Conservation (phyloP, 2,888 invertebrate genomes). For the Ectemnius continuus region DNA sequence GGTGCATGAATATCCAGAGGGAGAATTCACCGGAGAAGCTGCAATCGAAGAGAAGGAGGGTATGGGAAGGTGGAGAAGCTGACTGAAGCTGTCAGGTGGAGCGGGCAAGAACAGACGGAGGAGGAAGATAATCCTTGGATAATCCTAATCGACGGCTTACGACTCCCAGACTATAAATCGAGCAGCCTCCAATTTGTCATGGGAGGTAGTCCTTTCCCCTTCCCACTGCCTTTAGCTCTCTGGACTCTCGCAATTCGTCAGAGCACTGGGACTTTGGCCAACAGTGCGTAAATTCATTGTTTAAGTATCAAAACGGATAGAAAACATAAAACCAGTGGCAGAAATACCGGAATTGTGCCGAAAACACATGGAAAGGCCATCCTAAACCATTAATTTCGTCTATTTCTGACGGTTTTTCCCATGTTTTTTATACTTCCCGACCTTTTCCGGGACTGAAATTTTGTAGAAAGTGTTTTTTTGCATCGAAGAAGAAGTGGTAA, state of each 20-base stretch:
- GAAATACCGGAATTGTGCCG: no score
- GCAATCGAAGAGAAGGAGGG: constrained; percentile 3
- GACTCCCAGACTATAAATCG: constrained; percentile 57
- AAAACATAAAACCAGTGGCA: not conserved
- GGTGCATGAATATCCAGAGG: constrained; percentile 36
- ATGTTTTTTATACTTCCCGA: no score
- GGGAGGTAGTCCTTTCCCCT: not conserved
- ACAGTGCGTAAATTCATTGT: no score
- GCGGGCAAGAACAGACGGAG: constrained; percentile 50
- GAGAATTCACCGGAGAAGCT: constrained; percentile 47
- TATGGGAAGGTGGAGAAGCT: constrained; percentile 29
- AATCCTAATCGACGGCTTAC: constrained; percentile 70
- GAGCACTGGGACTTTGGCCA: no score
- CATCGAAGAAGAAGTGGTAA: no score
- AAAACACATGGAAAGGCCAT: no score
- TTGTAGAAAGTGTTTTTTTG: no score
- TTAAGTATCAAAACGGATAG: no score
- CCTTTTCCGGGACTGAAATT: no score
- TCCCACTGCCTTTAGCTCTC: not conserved
- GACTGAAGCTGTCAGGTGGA: constrained; percentile 25
- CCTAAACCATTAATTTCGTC: no score
- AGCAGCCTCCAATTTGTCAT: constrained; percentile 54
- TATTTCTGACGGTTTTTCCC: no score
- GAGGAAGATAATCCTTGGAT: constrained; percentile 64
- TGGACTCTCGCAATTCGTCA: not conserved